phyloP scores from a whole-genome alignment of 2,888 invertebrate genomes.

The Parochlus steinenii region DNA sequence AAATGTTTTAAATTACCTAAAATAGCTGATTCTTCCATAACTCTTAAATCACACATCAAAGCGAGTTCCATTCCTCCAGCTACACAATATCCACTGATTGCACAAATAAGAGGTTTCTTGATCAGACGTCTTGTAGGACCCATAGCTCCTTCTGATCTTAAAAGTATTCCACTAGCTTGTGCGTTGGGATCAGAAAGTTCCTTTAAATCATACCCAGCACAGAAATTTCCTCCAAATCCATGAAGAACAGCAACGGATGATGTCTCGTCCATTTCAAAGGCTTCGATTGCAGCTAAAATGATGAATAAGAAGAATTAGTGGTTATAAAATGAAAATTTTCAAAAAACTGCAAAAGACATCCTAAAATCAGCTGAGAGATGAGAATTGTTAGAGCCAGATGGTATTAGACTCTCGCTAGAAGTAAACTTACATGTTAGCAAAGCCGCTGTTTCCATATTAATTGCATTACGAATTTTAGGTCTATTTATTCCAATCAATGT shows the following conservation, averaged over 20 bases:
- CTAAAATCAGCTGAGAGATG: too few relatives aligned
- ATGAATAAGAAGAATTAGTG: too few relatives aligned
- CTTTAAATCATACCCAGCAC: constrained; percentile 77
- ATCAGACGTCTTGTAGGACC: constrained; percentile 50
- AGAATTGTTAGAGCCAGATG: too few relatives aligned
- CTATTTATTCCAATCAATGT: constrained; percentile 78
- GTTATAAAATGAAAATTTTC: too few relatives aligned
- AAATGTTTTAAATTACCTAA: too few relatives aligned
- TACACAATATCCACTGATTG: constrained; percentile 76
- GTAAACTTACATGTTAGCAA: too few relatives aligned
- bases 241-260: constrained; percentile 62
- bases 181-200: constrained; percentile 41
- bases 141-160: constrained; percentile 34
- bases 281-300: constrained; percentile 49
- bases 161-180: constrained; percentile 25
- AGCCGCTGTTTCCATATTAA: constrained; percentile 51
- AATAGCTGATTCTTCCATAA: constrained; percentile 72
- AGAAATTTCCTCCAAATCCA: constrained; percentile 87
- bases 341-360: too few relatives aligned
- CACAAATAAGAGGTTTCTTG: constrained; percentile 80
- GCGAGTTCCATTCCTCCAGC: constrained; percentile 86
- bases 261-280: constrained; percentile 61
- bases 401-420: too few relatives aligned
- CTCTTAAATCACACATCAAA: constrained; percentile 75
- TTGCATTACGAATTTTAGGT: constrained; percentile 65